Evolutionary conservation across 2,888 invertebrate species (phyloP).

Genomic region (Protodeltote pygarga): DNA sequence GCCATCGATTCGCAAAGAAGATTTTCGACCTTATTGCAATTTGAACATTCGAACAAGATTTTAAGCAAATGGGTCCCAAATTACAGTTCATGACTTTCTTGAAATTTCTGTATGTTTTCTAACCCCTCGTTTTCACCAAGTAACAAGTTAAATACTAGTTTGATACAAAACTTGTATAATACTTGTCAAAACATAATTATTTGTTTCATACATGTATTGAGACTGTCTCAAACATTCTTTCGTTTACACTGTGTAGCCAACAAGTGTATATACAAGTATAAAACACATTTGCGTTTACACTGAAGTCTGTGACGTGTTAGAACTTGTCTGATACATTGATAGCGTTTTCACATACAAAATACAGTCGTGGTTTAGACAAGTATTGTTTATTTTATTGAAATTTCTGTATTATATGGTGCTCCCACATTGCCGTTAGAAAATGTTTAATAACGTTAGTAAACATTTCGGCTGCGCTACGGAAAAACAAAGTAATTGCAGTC

Average conservation of each 20-base stretch:
- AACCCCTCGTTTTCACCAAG: conserved; percentile 3
- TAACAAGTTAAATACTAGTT: conserved; percentile 1
- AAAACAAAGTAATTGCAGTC: no score
- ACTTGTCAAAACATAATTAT: conserved; percentile 1
- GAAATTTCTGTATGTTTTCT: neutral
- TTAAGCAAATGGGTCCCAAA: no score
- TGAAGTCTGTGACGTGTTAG: no score
- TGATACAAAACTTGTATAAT: conserved; percentile 2
- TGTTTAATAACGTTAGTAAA: conserved; percentile 31
- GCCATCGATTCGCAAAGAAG: no score
- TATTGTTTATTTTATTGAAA: neutral
- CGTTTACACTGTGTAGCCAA: neutral
- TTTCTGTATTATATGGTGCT: conserved; percentile 5
- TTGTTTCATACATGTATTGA: neutral
- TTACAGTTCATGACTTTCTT: neutral
- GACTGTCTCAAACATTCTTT: neutral
- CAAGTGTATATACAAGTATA: neutral
- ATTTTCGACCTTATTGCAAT: no score
- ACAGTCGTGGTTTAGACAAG: neutral
- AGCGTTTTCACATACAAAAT: neutral
- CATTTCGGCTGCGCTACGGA: no score
- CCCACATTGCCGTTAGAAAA: conserved; percentile 29
- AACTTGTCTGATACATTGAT: neutral
- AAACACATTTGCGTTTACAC: no score
- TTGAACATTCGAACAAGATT: no score